A percentile compares a stretch with the other conserved stretches of the same genome.
These are phyloP conservation scores for Carassius auratus DNA, from an alignment of 2,113 vertebrate species.

Conservation along the genomic window DNA sequence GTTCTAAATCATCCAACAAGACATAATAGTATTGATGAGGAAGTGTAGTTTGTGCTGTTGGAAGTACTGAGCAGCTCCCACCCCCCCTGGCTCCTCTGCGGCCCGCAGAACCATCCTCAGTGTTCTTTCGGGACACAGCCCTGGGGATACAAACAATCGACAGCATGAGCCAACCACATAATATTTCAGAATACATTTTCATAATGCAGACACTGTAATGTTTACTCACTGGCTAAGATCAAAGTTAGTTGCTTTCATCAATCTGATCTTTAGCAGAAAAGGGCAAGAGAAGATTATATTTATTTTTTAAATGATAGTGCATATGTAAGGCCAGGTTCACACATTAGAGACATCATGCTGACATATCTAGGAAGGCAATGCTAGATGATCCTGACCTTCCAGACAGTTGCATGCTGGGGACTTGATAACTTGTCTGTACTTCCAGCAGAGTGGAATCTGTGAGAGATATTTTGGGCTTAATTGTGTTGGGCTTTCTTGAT, in stretches of 20 bases:
- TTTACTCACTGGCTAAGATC: not conserved
- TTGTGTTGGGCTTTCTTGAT: not conserved
- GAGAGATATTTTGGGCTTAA: slow-evolving; percentile 26
- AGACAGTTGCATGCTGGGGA: slow-evolving; percentile 8
- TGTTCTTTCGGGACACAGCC: slow-evolving; percentile 88
- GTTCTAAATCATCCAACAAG: not conserved
- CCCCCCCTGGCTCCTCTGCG: slow-evolving; percentile 88
- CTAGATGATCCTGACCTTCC: not conserved
- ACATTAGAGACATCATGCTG: not conserved
- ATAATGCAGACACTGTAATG: slow-evolving; percentile 20
- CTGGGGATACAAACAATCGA: slow-evolving; percentile 65
- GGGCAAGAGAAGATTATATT: not conserved
- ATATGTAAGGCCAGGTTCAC: not conserved
- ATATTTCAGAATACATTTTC: slow-evolving; percentile 33
- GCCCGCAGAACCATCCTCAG: slow-evolving; percentile 90
- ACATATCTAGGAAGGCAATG: not conserved
- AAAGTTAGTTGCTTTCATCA: not conserved
- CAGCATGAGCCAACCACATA: slow-evolving; percentile 23
- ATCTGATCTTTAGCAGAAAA: slow-evolving; percentile 10
- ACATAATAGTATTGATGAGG: not conserved
- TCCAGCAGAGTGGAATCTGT: not conserved
- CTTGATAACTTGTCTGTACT: slow-evolving; percentile 20
- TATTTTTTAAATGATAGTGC: slow-evolving; percentile 14
- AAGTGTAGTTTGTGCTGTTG: slow-evolving; percentile 84
- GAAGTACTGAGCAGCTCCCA: slow-evolving; percentile 87